Evolutionary conservation across 2,888 invertebrate genomes (phyloP).

Genomic region (Neoscelio sp.): DNA sequence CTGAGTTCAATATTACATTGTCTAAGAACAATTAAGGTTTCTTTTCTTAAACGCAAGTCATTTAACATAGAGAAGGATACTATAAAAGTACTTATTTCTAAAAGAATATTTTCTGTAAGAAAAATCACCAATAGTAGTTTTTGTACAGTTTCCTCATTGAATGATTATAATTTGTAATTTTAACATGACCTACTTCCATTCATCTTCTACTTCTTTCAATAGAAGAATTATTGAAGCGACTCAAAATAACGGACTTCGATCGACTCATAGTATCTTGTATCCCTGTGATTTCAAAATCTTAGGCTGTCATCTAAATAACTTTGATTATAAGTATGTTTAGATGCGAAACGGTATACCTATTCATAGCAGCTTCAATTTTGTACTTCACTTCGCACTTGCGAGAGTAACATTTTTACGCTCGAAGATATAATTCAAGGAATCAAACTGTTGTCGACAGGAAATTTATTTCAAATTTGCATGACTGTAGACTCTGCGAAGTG

Average conservation of each 20-base stretch:
- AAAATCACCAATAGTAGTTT: background rate
- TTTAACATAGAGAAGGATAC: too few relatives aligned
- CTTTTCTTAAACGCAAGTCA: too few relatives aligned
- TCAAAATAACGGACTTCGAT: constrained; percentile 65
- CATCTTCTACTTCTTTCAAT: constrained; percentile 32
- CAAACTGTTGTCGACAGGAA: too few relatives aligned
- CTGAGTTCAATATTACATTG: too few relatives aligned
- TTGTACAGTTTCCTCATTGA: background rate
- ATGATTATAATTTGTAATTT: constrained; percentile 61
- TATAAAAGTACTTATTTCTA: too few relatives aligned
- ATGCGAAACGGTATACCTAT: constrained; percentile 17
- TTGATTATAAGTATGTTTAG: constrained; percentile 22
- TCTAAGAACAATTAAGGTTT: too few relatives aligned
- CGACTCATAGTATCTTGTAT: constrained; percentile 54
- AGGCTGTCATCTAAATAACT: constrained; percentile 10
- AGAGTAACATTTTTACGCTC: background rate
- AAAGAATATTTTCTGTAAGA: too few relatives aligned
- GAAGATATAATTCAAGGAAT: background rate
- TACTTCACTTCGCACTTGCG: constrained; percentile 4
- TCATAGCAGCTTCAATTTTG: constrained; percentile 13
- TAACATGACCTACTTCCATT: constrained; percentile 69
- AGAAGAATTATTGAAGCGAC: constrained; percentile 72
- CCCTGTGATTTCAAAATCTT: constrained; percentile 20
- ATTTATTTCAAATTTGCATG: too few relatives aligned
- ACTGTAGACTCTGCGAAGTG: too few relatives aligned